Conservation (phyloP, 1,140 invertebrate species). For the Cylas formicarius region DNA sequence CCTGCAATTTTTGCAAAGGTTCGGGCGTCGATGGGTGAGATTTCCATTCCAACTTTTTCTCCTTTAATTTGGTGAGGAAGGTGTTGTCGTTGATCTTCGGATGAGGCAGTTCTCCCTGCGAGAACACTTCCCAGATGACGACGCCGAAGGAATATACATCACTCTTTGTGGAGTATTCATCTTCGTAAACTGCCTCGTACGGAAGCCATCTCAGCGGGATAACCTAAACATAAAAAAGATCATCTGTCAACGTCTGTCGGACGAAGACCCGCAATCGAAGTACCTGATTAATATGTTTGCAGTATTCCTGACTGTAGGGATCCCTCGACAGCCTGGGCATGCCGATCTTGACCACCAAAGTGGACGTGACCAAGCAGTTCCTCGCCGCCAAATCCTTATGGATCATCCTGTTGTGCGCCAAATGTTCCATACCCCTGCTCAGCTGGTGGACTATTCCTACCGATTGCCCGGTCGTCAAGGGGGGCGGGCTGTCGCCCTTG, state of each 20-base stretch:
- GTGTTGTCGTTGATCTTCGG: slow-evolving; percentile 71
- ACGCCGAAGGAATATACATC: slow-evolving; percentile 90
- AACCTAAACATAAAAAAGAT: slow-evolving; percentile 41
- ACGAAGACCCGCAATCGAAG: slow-evolving; percentile 9
- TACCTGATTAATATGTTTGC: slow-evolving; percentile 68
- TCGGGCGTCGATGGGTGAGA: slow-evolving; percentile 56
- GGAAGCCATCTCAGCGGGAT: slow-evolving; percentile 82
- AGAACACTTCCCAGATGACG: slow-evolving; percentile 86
- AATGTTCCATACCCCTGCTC: slow-evolving; percentile 75
- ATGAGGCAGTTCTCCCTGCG: slow-evolving; percentile 80
- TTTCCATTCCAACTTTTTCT: slow-evolving; percentile 58
- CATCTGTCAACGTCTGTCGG: neutral
- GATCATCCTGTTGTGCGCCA: slow-evolving; percentile 66
- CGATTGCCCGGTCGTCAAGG: slow-evolving; percentile 62
- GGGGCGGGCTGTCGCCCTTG: slow-evolving; percentile 45
- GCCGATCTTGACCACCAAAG: slow-evolving; percentile 76
- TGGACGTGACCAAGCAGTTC: slow-evolving; percentile 85
- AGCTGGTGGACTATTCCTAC: slow-evolving; percentile 69
- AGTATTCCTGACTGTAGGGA: slow-evolving; percentile 80
- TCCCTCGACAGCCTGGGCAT: slow-evolving; percentile 74
- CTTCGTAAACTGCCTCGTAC: slow-evolving; percentile 80
- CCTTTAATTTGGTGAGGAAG: slow-evolving; percentile 63
- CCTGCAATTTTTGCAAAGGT: slow-evolving; percentile 54
- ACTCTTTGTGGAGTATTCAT: slow-evolving; percentile 88
- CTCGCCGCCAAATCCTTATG: slow-evolving; percentile 85